Base-by-base conservation (phyloP, 2,797 vertebrate species). In the Parotocinclus haroldoi region DNA sequence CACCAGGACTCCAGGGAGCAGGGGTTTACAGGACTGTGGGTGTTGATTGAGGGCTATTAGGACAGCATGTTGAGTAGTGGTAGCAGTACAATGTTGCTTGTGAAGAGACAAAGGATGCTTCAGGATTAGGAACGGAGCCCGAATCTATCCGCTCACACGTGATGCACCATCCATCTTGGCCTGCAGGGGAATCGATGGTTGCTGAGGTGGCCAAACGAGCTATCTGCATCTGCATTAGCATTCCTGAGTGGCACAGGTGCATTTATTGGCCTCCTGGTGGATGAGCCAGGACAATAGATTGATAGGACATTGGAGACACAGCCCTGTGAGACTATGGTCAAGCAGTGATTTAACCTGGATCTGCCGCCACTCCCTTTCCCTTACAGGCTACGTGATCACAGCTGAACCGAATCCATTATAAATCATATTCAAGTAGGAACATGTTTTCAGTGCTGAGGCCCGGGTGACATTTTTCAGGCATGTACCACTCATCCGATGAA, bases 141-240 rank as follows among this genome's bases (percentile, higher is more conserved):
- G 78, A 79, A 80, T 85, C 81, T 78, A 69, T 71, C 77, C 78
- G 78, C 80, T 84, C 78, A 73, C 83, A 82, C 78, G 78, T 85
- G 88, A 89, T 87, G 89, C 85, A 82, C 83, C 84, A 88, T 89
- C 87, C 75, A 79, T 90, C 86, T 85, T 77, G 76, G 27, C 55
- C 86, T 80, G 86, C 81, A 84, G 81, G 79, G 76, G 82, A 83
- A 91, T 91, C 88, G 86, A 90, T 89, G 83, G 79, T 78, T 91
- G 88, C 88, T 90, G 89, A 91, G 87, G 85, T 85, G 84, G 86
- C 78, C 88, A 85, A 89, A 89, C 64, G 59, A 81, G 81, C 83
- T 80, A 87, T 89, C 85, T 88, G 85, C 87, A 87, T 89, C 80
- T 78, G 73, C 79, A 91, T 91, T 90, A 91, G 89, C 82, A 89